phyloP scores from a whole-genome alignment of 2,888 invertebrate genomes.

The Diaphora mendica region DNA sequence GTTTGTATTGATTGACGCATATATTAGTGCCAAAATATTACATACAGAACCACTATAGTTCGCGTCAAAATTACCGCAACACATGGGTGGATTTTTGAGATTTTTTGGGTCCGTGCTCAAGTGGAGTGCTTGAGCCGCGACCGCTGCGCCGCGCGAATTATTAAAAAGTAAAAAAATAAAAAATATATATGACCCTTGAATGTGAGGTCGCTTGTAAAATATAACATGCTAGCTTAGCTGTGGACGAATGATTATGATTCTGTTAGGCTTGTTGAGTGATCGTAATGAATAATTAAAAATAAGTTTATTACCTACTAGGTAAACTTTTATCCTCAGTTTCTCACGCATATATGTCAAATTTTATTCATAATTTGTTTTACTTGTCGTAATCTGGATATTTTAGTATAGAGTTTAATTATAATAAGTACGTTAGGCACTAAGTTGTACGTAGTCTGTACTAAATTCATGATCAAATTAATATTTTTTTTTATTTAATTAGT shows the following conservation, averaged over 20 bases:
- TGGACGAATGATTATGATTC: constrained; percentile 54
- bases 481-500: too few relatives aligned
- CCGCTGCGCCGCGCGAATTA: constrained; percentile 80
- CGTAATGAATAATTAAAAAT: constrained; percentile 3
- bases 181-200: constrained; percentile 67
- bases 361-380: too few relatives aligned
- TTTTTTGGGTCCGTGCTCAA: constrained; percentile 83
- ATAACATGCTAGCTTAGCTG: constrained; percentile 64
- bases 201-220: constrained; percentile 70
- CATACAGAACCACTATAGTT: constrained; percentile 68
- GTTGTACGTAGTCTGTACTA: too few relatives aligned
- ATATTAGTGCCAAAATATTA: background rate
- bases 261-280: background rate
- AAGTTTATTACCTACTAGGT: background rate
- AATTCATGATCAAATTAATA: too few relatives aligned
- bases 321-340: background rate
- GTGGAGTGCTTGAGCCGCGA: constrained; percentile 71
- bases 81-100: constrained; percentile 80
- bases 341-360: background rate
- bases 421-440: too few relatives aligned
- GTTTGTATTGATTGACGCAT: background rate
- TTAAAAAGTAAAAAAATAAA: constrained; percentile 80
- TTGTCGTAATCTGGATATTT: too few relatives aligned
- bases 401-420: too few relatives aligned
- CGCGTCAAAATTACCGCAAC: constrained; percentile 67